Percentiles rank a stretch among this genome's conserved stretches.
phyloP scores from a whole-genome alignment of 2,888 invertebrate genomes.

The Sabatieria punctata region DNA sequence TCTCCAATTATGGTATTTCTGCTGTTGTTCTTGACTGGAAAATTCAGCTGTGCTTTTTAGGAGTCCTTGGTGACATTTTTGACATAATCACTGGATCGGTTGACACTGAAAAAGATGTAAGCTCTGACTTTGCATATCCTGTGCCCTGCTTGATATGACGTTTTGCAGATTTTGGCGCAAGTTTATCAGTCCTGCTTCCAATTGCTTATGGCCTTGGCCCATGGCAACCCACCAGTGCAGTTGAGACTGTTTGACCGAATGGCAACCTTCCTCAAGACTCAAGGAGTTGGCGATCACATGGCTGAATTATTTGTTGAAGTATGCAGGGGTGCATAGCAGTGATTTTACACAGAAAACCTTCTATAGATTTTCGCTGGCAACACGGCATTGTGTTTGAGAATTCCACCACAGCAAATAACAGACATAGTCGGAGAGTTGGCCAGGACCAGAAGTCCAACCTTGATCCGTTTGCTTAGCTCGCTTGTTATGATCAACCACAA shows the following conservation, averaged over 20 bases:
- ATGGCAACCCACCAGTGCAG: slow-evolving; percentile 2
- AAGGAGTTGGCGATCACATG: slow-evolving; percentile 3
- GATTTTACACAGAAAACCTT: too few species aligned
- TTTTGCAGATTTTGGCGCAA: neutral
- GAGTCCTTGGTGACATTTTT: slow-evolving; percentile 27
- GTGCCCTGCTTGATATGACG: too few species aligned
- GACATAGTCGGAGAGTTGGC: neutral
- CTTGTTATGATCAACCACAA: slow-evolving; percentile 12
- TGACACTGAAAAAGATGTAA: slow-evolving; percentile 13
- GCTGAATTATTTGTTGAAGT: slow-evolving; percentile 9
- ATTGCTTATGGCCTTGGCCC: slow-evolving; percentile 2
- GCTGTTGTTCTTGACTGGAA: neutral
- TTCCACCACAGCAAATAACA: slow-evolving; percentile 14
- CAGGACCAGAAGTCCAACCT: neutral
- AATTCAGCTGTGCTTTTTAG: neutral
- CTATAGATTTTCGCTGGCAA: slow-evolving; percentile 33
- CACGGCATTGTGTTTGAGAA: slow-evolving; percentile 30
- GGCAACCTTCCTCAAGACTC: neutral
- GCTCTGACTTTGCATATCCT: too few species aligned
- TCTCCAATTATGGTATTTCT: slow-evolving; percentile 32
- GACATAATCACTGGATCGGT: slow-evolving; percentile 22
- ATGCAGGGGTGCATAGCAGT: too few species aligned
- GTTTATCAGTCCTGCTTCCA: slow-evolving; percentile 5
- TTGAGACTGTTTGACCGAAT: slow-evolving; percentile 6
- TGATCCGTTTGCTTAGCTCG: neutral